These are phyloP conservation scores for Parambassis ranga DNA, from an alignment of 2,797 vertebrate genomes.

Conservation along the genomic window DNA sequence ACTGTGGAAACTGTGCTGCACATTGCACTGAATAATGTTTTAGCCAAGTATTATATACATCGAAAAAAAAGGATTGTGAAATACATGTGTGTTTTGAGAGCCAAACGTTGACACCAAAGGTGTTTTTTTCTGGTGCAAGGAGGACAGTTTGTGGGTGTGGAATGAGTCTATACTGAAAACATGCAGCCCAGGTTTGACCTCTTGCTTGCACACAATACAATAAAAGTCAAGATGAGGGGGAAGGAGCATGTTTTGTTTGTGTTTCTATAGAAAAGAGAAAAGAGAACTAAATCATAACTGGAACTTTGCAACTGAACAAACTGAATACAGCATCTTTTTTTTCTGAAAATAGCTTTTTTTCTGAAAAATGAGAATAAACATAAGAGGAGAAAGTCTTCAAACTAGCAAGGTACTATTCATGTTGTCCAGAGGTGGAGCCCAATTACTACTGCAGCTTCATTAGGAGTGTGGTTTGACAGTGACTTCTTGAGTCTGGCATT, in stretches of 20 bases:
- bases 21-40: slow-evolving; percentile 20
- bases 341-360: no score
- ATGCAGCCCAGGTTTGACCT: slow-evolving; percentile 43
- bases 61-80: slow-evolving; percentile 29
- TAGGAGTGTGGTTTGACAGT: no score
- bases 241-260: neutral
- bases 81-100: slow-evolving; percentile 7
- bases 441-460: no score
- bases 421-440: no score
- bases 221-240: slow-evolving; percentile 10
- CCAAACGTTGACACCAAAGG: slow-evolving; percentile 32
- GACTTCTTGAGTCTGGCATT: no score
- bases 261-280: neutral
- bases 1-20: neutral
- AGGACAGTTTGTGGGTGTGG: slow-evolving; percentile 49
- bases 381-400: no score
- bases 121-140: slow-evolving; percentile 13
- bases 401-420: no score
- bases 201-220: slow-evolving; percentile 10
- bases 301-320: no score
- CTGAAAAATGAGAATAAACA: no score
- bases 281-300: no score
- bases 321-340: no score
- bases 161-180: slow-evolving; percentile 34
- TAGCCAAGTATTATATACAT: slow-evolving; percentile 9